Base-by-base conservation (phyloP, 2,113 vertebrate genomes). In the Sceloporus tristichus region DNA sequence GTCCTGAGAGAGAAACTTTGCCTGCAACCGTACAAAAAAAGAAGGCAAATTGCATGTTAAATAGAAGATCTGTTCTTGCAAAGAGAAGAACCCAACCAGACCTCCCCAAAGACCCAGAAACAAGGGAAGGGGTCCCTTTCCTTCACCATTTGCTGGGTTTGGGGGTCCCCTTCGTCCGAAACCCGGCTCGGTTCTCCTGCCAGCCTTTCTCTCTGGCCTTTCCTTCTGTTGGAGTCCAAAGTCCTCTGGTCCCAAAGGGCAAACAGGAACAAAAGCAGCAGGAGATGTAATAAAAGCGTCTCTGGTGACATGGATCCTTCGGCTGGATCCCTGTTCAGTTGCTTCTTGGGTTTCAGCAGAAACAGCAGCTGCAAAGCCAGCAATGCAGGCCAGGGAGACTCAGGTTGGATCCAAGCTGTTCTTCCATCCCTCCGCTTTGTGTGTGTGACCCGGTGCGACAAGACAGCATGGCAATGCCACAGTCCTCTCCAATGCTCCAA, bases 1-100 rank as follows among this genome's bases (percentile, higher is more conserved):
- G 94, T 98, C 98, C 92, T 98, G 98, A 6, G 97, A 97, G 85
- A 99, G 96, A 85, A 98, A 99, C 93, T 98, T 98, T 11, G 98
- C 97, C 98, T 99, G 96, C 8, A 90, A 94, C 34, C 34, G 34
- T 34, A 34, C 34, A 5, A 16, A 89, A 75, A 56, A 27, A 38
- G 4, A 2, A 81, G 14, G 13, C 59, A 4, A 18, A 14, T 4
- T 16, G 59, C 3, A 29, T 29, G 25, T 71, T 29, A 71, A 71
- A 71, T 34, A 11, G 68, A 71, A 71, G 68, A 10, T 29, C 27
- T 29, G 23, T 9, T 71, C 25, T 29, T 29, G 23, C 23, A 71
- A 18, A 62, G 59, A 62, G 59, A 14, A 62, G 1, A 14, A 62
- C 11, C 59, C 6, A 27, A 82, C 53, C n/a, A 79, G 54, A 14